phyloP scores from a whole-genome alignment of 2,113 vertebrate species.

The Sisor rabdophorus region DNA sequence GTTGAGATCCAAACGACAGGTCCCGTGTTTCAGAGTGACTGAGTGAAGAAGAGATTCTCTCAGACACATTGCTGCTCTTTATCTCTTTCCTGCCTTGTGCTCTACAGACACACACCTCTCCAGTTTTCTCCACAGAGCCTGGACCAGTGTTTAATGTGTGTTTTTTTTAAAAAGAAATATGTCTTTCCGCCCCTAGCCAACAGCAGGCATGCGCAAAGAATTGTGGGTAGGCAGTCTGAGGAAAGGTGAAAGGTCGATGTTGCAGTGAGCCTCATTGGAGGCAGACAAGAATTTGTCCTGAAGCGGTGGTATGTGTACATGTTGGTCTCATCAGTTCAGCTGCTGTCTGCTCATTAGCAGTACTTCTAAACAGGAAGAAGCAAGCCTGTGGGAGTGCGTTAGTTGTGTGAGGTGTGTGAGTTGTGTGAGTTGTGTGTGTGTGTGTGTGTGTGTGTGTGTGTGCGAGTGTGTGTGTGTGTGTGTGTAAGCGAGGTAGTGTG shows the following conservation, averaged over 20 bases:
- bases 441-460: slow-evolving; percentile 41
- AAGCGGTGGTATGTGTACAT: slow-evolving; percentile 4
- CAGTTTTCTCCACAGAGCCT: slow-evolving; percentile 39
- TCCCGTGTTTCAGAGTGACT: neutral
- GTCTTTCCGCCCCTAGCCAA: neutral
- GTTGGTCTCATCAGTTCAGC: slow-evolving; percentile 63
- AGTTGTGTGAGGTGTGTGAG: too few relatives aligned
- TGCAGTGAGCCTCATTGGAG: slow-evolving; percentile 4
- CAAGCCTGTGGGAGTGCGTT: slow-evolving; percentile 58
- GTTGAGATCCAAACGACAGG: neutral
- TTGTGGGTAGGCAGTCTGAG: slow-evolving; percentile 29
- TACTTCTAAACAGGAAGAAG: slow-evolving; percentile 57
- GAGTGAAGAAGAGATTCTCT: slow-evolving; percentile 27
- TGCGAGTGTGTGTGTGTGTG: slow-evolving; percentile 46
- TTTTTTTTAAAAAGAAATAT: neutral
- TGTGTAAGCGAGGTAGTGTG: slow-evolving; percentile 30
- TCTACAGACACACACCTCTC: slow-evolving; percentile 15
- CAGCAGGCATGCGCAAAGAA: neutral
- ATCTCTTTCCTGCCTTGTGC: slow-evolving; percentile 24
- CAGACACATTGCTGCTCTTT: slow-evolving; percentile 37
- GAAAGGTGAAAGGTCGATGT: slow-evolving; percentile 20
- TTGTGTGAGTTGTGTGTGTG: slow-evolving; percentile 43
- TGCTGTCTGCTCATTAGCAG: slow-evolving; percentile 72
- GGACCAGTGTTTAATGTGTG: slow-evolving; percentile 40
- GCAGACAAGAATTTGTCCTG: slow-evolving; percentile 16